Base-by-base conservation (phyloP, 2,888 invertebrate genomes). In the Oscheius sp. region DNA sequence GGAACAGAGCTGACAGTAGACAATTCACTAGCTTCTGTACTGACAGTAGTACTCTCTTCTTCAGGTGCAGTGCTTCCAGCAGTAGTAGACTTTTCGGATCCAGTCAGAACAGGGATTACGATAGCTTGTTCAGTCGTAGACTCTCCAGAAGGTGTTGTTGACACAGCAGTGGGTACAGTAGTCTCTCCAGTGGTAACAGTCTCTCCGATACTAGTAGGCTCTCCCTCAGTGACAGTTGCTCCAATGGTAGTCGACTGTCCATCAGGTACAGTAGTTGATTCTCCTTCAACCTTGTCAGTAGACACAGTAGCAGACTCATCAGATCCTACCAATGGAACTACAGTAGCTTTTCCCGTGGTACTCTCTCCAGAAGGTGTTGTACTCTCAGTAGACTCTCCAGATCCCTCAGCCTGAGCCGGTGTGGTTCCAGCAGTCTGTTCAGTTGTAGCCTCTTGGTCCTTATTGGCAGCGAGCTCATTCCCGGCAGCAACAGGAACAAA, bases 91-190 rank as follows among this genome's bases (percentile, higher is more conserved):
- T 42, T 7, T 7, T 42, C 42, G 3, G 42, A 42, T 42, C 42
- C 57, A 33, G 10, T 57, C 10, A 57, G 10, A 10, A 57, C 57
- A 29, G 53, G 13, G 2, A 55, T 59, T 5, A 35, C 74, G 5
- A 2, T 21, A 62, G 29, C 53, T 10, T 59, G 13, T 32, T 50
- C 48, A 50, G 62, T 13, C 21, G 55, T 50, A 2, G 21, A 51
- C 29, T 70, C 75, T 47, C 35, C 55, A 29, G 66, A 48, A 29
- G 51, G 32, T n/a, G 77, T 33, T 11, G 68, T 76, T 66, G 33
- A 2, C 29, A 32, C 32, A 10, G 35, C n/a, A 3, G 50, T 10
- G 13, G 51, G 33, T 11, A 55, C 33, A 1, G 1, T 42, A 42
- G 4, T 42, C 42, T 42, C 53, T 50, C 55, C 21, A 11, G 50